These are phyloP conservation scores for Pseudomyrmex cubaensis DNA, from an alignment of 1,140 invertebrate genomes.

Conservation along the genomic window DNA sequence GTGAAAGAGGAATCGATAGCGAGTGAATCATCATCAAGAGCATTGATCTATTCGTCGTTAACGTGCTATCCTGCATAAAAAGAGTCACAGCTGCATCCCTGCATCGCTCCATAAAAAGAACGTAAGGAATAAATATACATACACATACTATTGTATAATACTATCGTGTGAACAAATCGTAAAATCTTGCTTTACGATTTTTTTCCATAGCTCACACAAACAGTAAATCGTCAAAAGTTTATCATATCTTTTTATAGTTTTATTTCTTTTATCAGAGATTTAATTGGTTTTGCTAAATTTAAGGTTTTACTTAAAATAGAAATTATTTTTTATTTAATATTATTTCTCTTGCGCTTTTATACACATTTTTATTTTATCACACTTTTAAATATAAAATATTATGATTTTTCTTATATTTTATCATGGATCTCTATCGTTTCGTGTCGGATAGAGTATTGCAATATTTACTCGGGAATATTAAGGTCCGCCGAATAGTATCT, in stretches of 20 bases:
- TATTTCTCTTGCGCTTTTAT: not conserved
- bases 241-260: constrained; percentile 22
- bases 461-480: constrained; percentile 30
- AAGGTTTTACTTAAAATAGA: too few species aligned
- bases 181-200: constrained; percentile 79
- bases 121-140: constrained; percentile 75
- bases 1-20: constrained; percentile 24
- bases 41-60: constrained; percentile 53
- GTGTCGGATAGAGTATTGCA: not conserved
- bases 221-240: constrained; percentile 53
- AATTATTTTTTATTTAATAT: not conserved
- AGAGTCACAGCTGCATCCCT: constrained; percentile 71
- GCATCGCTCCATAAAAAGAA: constrained; percentile 73
- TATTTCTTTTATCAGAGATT: too few species aligned
- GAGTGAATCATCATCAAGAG: not conserved
- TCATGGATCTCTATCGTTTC: not conserved
- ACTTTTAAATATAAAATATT: not conserved
- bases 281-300: too few species aligned
- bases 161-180: constrained; percentile 72
- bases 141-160: constrained; percentile 76
- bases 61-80: constrained; percentile 45
- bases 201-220: constrained; percentile 57
- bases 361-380: not conserved
- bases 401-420: constrained; percentile 4
- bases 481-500: constrained; percentile 13